Conservation (phyloP, 2,113 vertebrate genomes). For the Abramis brama region DNA sequence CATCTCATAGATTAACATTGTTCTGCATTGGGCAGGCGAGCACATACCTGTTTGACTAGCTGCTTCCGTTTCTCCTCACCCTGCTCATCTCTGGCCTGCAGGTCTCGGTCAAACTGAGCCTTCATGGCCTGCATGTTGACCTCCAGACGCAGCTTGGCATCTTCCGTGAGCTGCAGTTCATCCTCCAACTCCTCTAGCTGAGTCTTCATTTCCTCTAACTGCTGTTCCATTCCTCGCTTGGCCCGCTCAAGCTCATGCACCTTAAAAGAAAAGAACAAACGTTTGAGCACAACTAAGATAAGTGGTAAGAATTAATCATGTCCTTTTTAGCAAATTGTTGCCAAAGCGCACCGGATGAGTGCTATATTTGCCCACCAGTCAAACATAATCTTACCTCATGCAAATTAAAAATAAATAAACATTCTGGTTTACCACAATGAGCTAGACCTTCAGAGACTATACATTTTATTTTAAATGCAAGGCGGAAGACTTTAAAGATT, state of each 20-base stretch:
- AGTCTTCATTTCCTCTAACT: conserved; percentile 94
- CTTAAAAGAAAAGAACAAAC: conserved; percentile 65
- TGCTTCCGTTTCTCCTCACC: conserved; percentile 95
- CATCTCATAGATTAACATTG: background rate
- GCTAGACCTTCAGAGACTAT: background rate
- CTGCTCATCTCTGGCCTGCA: conserved; percentile 91
- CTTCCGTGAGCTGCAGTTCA: conserved; percentile 95
- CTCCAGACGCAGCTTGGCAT: conserved; percentile 95
- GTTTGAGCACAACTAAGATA: background rate
- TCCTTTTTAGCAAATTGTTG: background rate
- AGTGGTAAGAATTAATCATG: background rate
- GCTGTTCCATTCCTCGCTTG: conserved; percentile 93
- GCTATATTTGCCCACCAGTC: background rate
- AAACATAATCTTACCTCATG: background rate
- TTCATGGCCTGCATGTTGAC: conserved; percentile 98
- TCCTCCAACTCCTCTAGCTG: conserved; percentile 98
- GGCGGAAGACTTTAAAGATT: background rate
- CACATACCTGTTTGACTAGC: conserved; percentile 87
- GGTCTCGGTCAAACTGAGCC: conserved; percentile 94
- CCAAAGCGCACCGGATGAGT: background rate
- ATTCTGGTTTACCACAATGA: background rate
- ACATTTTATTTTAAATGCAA: background rate
- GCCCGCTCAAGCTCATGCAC: conserved; percentile 97
- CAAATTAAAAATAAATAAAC: too few species aligned
- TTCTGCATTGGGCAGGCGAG: background rate